Evolutionary conservation across 2,888 invertebrate genomes (phyloP), one percentile per base, ranked within the genome.

Genomic region (Trissolcus japonicus): DNA sequence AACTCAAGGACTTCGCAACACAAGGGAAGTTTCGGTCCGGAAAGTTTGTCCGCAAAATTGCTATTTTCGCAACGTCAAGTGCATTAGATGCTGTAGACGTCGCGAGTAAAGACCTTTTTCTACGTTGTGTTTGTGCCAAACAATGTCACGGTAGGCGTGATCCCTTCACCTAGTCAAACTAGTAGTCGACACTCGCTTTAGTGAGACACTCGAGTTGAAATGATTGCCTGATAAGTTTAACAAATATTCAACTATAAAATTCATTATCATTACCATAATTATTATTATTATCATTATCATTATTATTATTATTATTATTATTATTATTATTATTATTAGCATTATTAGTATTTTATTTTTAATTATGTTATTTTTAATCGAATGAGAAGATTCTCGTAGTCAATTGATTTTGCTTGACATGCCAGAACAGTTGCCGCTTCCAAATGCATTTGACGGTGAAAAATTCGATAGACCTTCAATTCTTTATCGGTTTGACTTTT

Each of bases 1-100:
- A 76, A 76, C 76, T 79, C 73, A 75, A 73, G 56, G 68, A 55
- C 68, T 69, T 65, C 51, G 73, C 46, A 68, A 76, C 79, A 76
- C 76, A 79, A 76, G 68, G 69, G 43, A 75, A 76, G 68, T 76
- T 79, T 60, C 53, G 56, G 53, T 50, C 41, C 53, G 43, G 35
- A 63, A 79, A 79, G 72, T 79, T 79, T 67, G 62, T 56, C 65
- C 67, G 72, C 60, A 63, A 79, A 75, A 68, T 77, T 69, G 77
- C 68, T 73, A 69, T 73, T 77, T 77, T 73, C 77, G 53, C 56
- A 56, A 60, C 63, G 62, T 72, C 68, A 73, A 62, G 62, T 72
- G 71, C 71, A 57, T 71, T 66, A 63, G 60, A 61, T 19, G 50
- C n/a, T 29, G 16, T 55, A 54, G 41, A 17, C 29, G 59, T 11